phyloP scores from a whole-genome alignment of 2,888 invertebrate species.

The Pyrrhia umbra region DNA sequence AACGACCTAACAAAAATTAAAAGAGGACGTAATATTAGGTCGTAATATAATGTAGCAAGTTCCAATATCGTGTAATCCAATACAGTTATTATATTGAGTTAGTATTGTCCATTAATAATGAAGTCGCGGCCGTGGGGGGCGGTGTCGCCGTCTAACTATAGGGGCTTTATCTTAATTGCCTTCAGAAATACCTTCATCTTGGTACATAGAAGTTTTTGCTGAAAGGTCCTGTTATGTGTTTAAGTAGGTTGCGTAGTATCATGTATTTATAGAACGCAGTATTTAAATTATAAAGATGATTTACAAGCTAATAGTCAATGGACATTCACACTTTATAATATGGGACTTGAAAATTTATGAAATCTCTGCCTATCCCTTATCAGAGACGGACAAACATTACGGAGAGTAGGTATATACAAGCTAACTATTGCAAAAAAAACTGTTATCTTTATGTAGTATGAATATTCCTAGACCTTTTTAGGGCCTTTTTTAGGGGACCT shows the following conservation, averaged over 20 bases:
- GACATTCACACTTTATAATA: no score
- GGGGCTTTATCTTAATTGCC: conserved; percentile 82
- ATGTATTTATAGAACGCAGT: neutral
- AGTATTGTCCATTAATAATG: conserved; percentile 76
- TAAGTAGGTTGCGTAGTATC: neutral
- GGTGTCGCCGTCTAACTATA: conserved; percentile 71
- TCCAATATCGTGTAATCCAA: conserved; percentile 56
- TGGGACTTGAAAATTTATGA: no score
- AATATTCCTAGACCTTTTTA: no score
- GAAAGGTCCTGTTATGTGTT: conserved; percentile 11
- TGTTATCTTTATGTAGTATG: no score
- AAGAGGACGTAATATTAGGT: conserved; percentile 19
- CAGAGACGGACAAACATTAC: no score
- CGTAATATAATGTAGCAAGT: conserved; percentile 44
- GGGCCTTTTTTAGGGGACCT: no score
- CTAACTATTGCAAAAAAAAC: no score
- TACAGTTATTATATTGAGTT: conserved; percentile 55
- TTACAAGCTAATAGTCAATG: no score
- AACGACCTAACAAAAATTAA: conserved; percentile 16
- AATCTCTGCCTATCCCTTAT: no score
- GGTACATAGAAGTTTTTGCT: conserved; percentile 23
- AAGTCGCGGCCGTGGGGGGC: conserved; percentile 57
- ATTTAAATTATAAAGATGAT: no score
- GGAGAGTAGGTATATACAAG: no score
- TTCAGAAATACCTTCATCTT: conserved; percentile 52